Conservation (phyloP, 2,888 invertebrate genomes). For the Diachrysia chrysitis region DNA sequence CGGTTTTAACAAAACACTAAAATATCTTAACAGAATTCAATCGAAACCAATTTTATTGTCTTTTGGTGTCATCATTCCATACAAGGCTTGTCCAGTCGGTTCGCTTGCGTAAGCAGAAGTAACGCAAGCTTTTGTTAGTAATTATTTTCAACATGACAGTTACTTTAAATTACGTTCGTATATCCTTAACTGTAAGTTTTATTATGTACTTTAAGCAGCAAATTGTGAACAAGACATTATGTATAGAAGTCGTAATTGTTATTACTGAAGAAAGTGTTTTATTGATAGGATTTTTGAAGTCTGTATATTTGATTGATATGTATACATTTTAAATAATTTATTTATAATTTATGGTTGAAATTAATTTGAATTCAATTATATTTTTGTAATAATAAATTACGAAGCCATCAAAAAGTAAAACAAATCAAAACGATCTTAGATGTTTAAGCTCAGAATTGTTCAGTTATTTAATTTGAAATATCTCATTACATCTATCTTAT, state of each 20-base stretch:
- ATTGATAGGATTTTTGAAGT: neutral
- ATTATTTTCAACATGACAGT: constrained; percentile 52
- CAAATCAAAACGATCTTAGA: neutral
- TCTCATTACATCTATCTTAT: neutral
- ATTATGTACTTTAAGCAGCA: constrained; percentile 2
- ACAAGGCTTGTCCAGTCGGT: constrained; percentile 43
- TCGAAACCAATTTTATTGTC: constrained; percentile 57
- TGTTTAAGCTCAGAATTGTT: neutral
- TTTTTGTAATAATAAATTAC: no score
- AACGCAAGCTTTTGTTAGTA: constrained; percentile 50
- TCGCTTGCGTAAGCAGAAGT: constrained; percentile 40
- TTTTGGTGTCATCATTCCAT: constrained; percentile 53
- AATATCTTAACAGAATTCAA: constrained; percentile 53
- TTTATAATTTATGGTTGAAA: no score
- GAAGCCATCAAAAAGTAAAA: no score
- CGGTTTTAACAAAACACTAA: constrained; percentile 35
- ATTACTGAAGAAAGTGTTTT: neutral
- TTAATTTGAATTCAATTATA: no score
- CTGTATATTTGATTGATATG: neutral
- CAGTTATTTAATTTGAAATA: constrained; percentile 3
- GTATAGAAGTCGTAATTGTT: neutral
- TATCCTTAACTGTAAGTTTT: constrained; percentile 17
- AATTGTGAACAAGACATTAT: neutral
- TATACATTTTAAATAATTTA: no score
- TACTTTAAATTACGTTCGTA: constrained; percentile 30